Conservation (phyloP, 2,797 vertebrate genomes). For the Girardinus metallicus region DNA sequence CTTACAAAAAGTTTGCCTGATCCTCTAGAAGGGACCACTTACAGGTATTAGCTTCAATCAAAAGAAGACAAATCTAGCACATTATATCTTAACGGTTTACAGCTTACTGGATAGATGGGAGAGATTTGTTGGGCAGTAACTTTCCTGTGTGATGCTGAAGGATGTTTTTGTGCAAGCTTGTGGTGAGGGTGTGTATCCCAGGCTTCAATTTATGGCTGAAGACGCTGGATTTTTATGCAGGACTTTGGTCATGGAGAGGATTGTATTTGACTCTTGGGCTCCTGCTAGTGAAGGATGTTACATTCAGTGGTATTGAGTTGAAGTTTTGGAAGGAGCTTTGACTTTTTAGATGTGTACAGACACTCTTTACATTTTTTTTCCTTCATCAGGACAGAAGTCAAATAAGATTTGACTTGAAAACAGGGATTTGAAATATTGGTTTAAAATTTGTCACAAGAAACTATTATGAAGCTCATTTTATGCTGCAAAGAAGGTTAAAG, state of each 20-base stretch:
- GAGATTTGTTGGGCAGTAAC: slow-evolving; percentile 78
- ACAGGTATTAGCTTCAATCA: slow-evolving; percentile 66
- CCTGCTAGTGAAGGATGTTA: slow-evolving; percentile 36
- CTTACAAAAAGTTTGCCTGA: slow-evolving; percentile 43
- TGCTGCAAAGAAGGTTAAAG: neutral
- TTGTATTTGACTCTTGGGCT: slow-evolving; percentile 54
- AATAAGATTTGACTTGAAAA: neutral
- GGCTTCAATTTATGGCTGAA: slow-evolving; percentile 81
- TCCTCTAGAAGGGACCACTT: slow-evolving; percentile 67
- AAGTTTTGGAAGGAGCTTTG: slow-evolving; percentile 38
- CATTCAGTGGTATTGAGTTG: neutral
- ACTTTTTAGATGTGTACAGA: slow-evolving; percentile 22
- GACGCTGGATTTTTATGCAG: slow-evolving; percentile 70
- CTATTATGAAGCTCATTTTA: neutral
- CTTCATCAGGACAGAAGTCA: neutral
- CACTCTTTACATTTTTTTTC: neutral
- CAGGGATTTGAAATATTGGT: neutral
- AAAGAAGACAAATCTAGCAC: slow-evolving; percentile 49
- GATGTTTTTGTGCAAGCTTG: slow-evolving; percentile 77
- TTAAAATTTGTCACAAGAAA: neutral
- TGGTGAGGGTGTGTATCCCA: slow-evolving; percentile 73
- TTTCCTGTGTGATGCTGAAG: slow-evolving; percentile 74
- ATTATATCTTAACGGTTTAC: slow-evolving; percentile 75
- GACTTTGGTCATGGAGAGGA: slow-evolving; percentile 73
- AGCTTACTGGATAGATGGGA: slow-evolving; percentile 66